These are phyloP conservation scores for Clostera curtula DNA, from an alignment of 2,888 invertebrate genomes.

Conservation along the genomic window DNA sequence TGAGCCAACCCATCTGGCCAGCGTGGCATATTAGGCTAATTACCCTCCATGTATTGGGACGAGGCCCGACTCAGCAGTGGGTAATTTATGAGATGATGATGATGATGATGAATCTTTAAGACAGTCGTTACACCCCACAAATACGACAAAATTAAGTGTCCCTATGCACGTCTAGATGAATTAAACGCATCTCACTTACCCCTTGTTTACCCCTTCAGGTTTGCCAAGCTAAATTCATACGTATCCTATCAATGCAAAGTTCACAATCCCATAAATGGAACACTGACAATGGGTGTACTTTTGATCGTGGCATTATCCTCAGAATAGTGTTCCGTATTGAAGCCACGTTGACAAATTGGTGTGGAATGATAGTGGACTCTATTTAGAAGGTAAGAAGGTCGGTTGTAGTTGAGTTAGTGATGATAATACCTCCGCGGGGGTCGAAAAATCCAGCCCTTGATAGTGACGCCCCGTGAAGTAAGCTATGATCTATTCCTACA, in stretches of 20 bases:
- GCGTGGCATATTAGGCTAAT: too few species aligned
- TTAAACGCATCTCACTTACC: conserved; percentile 70
- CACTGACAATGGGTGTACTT: conserved; percentile 56
- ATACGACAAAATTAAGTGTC: conserved; percentile 61
- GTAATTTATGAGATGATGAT: too few species aligned
- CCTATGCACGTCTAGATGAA: conserved; percentile 65
- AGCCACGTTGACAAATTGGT: conserved; percentile 56
- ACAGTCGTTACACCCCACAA: conserved; percentile 28
- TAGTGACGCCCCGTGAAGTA: conserved; percentile 72
- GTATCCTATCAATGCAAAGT: conserved; percentile 18
- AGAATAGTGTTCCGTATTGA: conserved; percentile 69
- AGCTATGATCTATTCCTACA: conserved; percentile 69
- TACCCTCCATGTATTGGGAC: too few species aligned
- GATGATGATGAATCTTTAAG: too few species aligned
- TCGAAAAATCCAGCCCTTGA: conserved; percentile 63
- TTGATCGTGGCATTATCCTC: conserved; percentile 70
- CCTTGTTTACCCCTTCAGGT: conserved; percentile 33
- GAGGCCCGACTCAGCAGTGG: too few species aligned
- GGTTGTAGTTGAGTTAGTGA: conserved; percentile 23
- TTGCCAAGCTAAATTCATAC: conserved; percentile 22
- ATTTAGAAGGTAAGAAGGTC: conserved; percentile 28
- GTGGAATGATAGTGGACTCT: conserved; percentile 30
- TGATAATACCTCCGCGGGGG: conserved; percentile 65
- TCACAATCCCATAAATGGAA: conserved; percentile 11
- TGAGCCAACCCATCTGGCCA: too few species aligned